A percentile compares a stretch with the other conserved stretches of the same genome.
Evolutionary conservation across 2,888 invertebrate genomes (phyloP).

Genomic region (Drosophila atripex): DNA sequence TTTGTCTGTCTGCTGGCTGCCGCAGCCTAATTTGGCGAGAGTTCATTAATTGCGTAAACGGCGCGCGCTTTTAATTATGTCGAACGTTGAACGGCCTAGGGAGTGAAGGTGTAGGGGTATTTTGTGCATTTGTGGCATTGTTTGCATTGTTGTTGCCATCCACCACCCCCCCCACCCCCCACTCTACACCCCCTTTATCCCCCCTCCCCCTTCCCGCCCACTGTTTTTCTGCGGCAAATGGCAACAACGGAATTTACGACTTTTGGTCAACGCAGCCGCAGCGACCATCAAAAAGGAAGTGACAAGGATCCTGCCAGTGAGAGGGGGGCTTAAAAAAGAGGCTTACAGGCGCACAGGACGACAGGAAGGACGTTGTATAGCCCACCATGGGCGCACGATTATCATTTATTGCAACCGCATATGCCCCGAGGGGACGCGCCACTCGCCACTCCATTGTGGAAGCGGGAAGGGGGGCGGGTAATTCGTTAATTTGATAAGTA

Average conservation of each 20-base stretch:
- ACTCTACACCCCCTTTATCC: too few species aligned
- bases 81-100: slow-evolving; percentile 56
- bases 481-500: slow-evolving; percentile 77
- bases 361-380: slow-evolving; percentile 24
- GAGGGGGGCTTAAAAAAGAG: neutral
- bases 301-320: slow-evolving; percentile 13
- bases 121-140: slow-evolving; percentile 77
- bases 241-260: slow-evolving; percentile 71
- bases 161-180: neutral
- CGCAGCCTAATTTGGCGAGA: slow-evolving; percentile 78
- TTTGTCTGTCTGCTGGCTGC: slow-evolving; percentile 70
- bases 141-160: slow-evolving; percentile 63
- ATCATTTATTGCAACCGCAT: slow-evolving; percentile 76
- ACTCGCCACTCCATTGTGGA: slow-evolving; percentile 49
- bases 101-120: slow-evolving; percentile 49
- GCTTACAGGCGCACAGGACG: neutral
- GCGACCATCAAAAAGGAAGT: slow-evolving; percentile 48
- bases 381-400: slow-evolving; percentile 45
- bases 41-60: slow-evolving; percentile 78
- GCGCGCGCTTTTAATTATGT: slow-evolving; percentile 78
- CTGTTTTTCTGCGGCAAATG: slow-evolving; percentile 70
- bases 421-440: slow-evolving; percentile 38
- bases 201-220: neutral
- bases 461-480: slow-evolving; percentile 45
- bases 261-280: slow-evolving; percentile 67